These are phyloP conservation scores for Serripes groenlandicus DNA, from an alignment of 2,888 invertebrate species.

Conservation along the genomic window DNA sequence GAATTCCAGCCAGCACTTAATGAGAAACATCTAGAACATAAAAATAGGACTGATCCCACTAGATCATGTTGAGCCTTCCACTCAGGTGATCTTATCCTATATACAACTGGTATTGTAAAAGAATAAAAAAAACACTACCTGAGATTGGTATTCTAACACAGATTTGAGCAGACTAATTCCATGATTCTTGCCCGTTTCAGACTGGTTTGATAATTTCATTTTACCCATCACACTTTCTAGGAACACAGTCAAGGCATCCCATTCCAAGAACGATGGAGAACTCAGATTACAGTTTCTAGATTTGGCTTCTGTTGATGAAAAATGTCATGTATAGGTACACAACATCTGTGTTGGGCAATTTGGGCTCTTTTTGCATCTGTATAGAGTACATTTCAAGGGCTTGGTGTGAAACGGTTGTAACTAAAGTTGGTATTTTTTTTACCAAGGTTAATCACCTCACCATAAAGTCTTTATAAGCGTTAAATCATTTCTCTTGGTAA, in stretches of 20 bases:
- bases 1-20: too few species aligned
- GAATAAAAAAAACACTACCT: slow-evolving; percentile 77
- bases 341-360: too few species aligned
- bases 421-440: not conserved
- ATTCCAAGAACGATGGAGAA: slow-evolving; percentile 89
- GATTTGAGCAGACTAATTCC: slow-evolving; percentile 93
- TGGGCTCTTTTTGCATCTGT: too few species aligned
- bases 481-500: too few species aligned
- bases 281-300: slow-evolving; percentile 87
- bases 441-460: not conserved
- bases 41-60: too few species aligned
- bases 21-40: too few species aligned
- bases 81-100: too few species aligned
- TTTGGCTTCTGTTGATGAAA: slow-evolving; percentile 44
- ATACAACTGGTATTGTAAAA: not conserved
- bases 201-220: slow-evolving; percentile 89
- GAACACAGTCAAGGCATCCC: slow-evolving; percentile 86
- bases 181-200: slow-evolving; percentile 88
- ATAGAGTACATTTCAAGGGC: too few species aligned
- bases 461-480: too few species aligned
- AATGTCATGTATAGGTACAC: too few species aligned
- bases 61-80: too few species aligned
- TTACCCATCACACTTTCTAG: slow-evolving; percentile 94
- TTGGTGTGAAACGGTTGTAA: too few species aligned
- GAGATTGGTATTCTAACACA: slow-evolving; percentile 92